phyloP scores from a whole-genome alignment of 2,888 invertebrate species.

The Volucella inanis region DNA sequence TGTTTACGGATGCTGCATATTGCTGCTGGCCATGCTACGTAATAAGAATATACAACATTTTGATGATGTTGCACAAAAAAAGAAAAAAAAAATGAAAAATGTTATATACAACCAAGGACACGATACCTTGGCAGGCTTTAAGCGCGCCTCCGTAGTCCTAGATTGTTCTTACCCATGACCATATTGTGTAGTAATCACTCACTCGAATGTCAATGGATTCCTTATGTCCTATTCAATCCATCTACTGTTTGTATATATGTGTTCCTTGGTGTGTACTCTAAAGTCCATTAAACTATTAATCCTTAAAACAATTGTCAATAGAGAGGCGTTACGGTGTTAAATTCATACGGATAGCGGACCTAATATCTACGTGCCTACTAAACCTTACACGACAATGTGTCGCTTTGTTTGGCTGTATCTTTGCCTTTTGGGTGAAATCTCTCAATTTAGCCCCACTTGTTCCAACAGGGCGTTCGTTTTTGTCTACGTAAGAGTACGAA shows the following conservation, averaged over 20 bases:
- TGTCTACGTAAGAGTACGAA: neutral
- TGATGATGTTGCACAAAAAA: too few species aligned
- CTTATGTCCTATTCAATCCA: neutral
- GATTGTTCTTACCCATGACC: neutral
- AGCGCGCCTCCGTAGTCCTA: neutral
- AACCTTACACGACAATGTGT: constrained; percentile 12
- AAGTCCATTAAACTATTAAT: constrained; percentile 2
- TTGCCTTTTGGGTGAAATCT: constrained; percentile 10
- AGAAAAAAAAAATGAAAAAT: too few species aligned
- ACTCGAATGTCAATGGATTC: neutral
- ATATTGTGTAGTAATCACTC: neutral
- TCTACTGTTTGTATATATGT: too few species aligned
- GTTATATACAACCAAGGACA: neutral
- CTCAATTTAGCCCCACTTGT: constrained; percentile 25
- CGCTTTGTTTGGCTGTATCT: neutral
- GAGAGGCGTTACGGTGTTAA: neutral
- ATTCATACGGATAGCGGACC: neutral
- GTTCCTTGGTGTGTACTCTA: too few species aligned
- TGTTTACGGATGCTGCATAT: too few species aligned
- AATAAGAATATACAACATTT: too few species aligned
- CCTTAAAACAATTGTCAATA: constrained; percentile 8
- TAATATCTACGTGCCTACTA: neutral
- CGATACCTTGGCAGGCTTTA: neutral
- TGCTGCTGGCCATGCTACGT: too few species aligned
- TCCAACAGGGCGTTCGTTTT: neutral